Evolutionary conservation across 2,113 vertebrate species (phyloP).

Genomic region (Lepisosteus oculatus): DNA sequence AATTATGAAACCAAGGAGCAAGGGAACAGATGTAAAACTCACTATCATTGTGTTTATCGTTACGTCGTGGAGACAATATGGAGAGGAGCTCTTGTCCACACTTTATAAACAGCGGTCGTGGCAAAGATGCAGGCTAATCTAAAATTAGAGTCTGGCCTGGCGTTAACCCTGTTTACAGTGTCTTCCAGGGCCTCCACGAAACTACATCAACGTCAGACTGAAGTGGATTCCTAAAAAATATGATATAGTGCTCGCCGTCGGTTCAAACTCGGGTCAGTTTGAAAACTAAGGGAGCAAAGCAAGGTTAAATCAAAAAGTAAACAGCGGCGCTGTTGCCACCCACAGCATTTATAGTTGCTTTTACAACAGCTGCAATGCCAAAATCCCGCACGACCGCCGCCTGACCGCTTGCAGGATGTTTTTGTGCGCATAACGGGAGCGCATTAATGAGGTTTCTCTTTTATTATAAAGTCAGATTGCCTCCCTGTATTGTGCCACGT

Average conservation of each 20-base stretch:
- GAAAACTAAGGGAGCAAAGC: slow-evolving; percentile 46
- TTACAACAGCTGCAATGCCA: slow-evolving; percentile 51
- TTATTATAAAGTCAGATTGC: slow-evolving; percentile 24
- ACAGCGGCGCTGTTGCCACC: slow-evolving; percentile 41
- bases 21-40: too few species aligned
- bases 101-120: neutral
- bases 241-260: slow-evolving; percentile 52
- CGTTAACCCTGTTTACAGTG: slow-evolving; percentile 40
- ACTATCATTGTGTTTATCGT: neutral
- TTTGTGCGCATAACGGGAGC: slow-evolving; percentile 36
- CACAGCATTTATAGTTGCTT: slow-evolving; percentile 43
- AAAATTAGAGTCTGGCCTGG: slow-evolving; percentile 50
- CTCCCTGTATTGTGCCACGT: slow-evolving; percentile 25
- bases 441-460: slow-evolving; percentile 34
- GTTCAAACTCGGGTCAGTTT: slow-evolving; percentile 81
- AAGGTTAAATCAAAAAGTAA: slow-evolving; percentile 68
- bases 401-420: too few species aligned
- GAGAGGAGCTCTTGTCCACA: neutral
- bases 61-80: neutral
- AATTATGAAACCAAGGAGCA: too few species aligned
- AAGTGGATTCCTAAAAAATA: slow-evolving; percentile 54
- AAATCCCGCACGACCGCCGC: too few species aligned
- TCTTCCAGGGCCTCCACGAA: slow-evolving; percentile 22
- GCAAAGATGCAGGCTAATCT: slow-evolving; percentile 1
- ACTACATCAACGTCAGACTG: slow-evolving; percentile 27